Evolutionary conservation across 2,888 invertebrate species (phyloP).

Genomic region (Frankliniella intonsa): DNA sequence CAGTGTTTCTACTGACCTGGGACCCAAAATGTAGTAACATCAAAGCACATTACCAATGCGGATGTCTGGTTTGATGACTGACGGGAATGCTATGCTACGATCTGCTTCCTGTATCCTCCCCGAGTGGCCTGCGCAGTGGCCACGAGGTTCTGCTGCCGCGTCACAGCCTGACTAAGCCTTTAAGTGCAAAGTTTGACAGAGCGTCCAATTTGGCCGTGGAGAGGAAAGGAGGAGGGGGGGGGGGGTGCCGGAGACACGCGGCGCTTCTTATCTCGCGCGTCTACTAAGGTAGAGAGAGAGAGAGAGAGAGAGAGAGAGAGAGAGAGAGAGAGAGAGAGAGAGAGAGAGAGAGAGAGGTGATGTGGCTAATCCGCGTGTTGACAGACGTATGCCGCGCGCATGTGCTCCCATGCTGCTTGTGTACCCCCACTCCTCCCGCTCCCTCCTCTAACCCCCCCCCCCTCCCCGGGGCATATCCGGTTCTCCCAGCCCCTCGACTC

Average conservation of each 20-base stretch:
- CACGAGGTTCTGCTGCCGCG: background rate
- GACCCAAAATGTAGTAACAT: too few species aligned
- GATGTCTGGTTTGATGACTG: background rate
- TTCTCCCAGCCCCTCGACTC: too few species aligned
- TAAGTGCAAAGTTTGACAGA: constrained; percentile 11
- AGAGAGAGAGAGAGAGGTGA: background rate
- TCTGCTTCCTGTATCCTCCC: background rate
- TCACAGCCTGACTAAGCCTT: background rate
- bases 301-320: background rate
- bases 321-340: background rate
- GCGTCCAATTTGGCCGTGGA: background rate
- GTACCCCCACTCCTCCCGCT: background rate
- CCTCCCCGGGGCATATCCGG: too few species aligned
- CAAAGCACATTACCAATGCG: too few species aligned
- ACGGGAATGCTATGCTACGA: background rate
- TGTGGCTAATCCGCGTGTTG: background rate
- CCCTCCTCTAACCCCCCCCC: background rate
- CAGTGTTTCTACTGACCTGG: too few species aligned
- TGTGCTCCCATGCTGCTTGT: too few species aligned
- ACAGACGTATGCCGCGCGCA: background rate
- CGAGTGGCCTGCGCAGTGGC: background rate
- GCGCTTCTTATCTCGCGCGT: too few species aligned
- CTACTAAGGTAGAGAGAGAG: background rate
- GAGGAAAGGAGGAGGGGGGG: background rate
- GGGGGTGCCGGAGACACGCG: background rate